Evolutionary conservation across 2,797 vertebrate species (phyloP), one percentile per base, ranked within the genome.

Genomic region (Gephyroberyx darwinii): DNA sequence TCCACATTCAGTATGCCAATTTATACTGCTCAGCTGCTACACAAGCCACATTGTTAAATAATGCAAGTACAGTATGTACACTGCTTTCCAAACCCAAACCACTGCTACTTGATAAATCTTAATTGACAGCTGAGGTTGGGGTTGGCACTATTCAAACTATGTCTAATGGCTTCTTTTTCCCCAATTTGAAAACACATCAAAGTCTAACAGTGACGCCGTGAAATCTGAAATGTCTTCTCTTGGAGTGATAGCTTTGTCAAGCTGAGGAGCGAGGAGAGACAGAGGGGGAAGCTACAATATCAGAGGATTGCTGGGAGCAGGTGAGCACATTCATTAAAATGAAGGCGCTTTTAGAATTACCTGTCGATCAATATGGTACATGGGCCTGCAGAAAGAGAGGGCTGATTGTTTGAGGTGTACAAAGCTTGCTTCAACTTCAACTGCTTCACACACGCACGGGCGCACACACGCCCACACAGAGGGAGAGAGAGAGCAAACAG

Each of bases 91-190:
- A 70, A 65, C 48, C 50, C 69, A 64, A 82, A 84, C 37, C 54
- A 33, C 54, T 55, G 78, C 61, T 54, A 71, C 58, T 57, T 77
- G 60, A 86, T 82, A 7, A 14, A 1, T 79, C 85, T 75, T 88
- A 88, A 90, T 84, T 91, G 83, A 80, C 85, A 89, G 86, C 74
- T 67, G 5, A 59, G 71, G 78, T 77, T 86, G 56, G 61, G 39
- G 65, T 67, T 63, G 69, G 56, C 73, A 64, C 19, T 62, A 20
- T 59, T 82, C 58, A 73, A 58, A 71, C 48, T 35, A 33, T 5
- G 41, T 35, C 48, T 79, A 82, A 83, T 78, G 65, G 61, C 12
- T 68, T 66, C 16, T 64, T 26, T 26, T 26, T 69, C 50, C 33
- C 8, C 4, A 59, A 77, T 74, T 17, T 75, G n/a, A 67, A 75